Percentiles rank a stretch among this genome's conserved stretches.
phyloP scores from a whole-genome alignment of 2,888 invertebrate species.

The Ormyrus rosae region DNA sequence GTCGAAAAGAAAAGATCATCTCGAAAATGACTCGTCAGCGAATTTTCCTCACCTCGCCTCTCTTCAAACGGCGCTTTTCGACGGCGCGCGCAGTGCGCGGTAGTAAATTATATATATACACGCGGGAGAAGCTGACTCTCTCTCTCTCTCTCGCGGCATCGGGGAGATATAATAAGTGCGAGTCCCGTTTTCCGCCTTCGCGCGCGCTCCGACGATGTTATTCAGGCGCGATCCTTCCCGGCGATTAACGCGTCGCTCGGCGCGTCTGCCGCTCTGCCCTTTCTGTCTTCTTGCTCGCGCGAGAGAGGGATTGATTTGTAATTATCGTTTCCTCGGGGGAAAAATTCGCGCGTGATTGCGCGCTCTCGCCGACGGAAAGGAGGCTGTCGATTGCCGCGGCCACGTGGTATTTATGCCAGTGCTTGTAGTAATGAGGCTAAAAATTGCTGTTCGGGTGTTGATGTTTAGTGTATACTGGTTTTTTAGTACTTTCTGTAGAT shows the following conservation, averaged over 20 bases:
- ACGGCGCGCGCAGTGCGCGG: too few relatives aligned
- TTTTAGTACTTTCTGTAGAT: too few relatives aligned
- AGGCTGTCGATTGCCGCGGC: too few relatives aligned
- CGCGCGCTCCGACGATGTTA: neutral
- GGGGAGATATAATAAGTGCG: slow-evolving; percentile 9
- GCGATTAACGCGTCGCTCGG: slow-evolving; percentile 38
- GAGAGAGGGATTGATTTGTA: slow-evolving; percentile 19
- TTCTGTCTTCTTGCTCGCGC: neutral
- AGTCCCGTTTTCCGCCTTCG: slow-evolving; percentile 26
- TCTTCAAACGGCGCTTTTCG: too few relatives aligned
- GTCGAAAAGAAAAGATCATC: too few relatives aligned
- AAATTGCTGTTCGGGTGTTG: too few relatives aligned
- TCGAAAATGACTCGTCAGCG: too few relatives aligned
- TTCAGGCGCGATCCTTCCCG: slow-evolving; percentile 12
- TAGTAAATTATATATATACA: neutral
- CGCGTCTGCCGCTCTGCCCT: neutral
- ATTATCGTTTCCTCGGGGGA: slow-evolving; percentile 28
- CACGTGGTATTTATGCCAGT: too few relatives aligned
- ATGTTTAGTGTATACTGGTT: too few relatives aligned
- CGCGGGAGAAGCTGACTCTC: neutral
- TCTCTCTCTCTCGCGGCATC: neutral
- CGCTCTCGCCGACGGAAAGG: too few relatives aligned
- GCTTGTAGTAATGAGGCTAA: too few relatives aligned
- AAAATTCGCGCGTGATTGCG: neutral
- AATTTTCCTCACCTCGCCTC: too few relatives aligned